Evolutionary conservation across 2,888 invertebrate genomes (phyloP).

Genomic region (Pollenia griseotomentosa): DNA sequence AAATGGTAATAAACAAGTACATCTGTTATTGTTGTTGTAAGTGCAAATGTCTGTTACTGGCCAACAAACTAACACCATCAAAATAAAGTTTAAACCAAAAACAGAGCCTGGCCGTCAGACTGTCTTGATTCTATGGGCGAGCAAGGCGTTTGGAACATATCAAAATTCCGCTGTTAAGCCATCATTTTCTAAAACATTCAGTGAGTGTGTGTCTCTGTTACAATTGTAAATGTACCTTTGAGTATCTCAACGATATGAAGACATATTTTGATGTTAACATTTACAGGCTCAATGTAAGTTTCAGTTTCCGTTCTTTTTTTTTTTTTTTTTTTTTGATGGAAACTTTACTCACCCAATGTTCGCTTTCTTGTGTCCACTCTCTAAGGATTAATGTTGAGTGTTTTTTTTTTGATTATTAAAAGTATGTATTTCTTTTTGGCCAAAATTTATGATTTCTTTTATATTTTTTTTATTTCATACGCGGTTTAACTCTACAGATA

Average conservation of each 20-base stretch:
- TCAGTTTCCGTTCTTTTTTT: slow-evolving; percentile 62
- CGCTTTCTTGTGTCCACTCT: slow-evolving; percentile 19
- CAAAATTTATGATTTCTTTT: slow-evolving; percentile 72
- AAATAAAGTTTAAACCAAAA: slow-evolving; percentile 59
- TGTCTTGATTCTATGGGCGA: slow-evolving; percentile 37
- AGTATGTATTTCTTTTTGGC: slow-evolving; percentile 5
- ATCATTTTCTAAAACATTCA: slow-evolving; percentile 47
- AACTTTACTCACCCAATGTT: not conserved
- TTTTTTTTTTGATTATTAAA: slow-evolving; percentile 60
- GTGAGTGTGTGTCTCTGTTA: not conserved
- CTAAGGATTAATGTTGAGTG: slow-evolving; percentile 70
- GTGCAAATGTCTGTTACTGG: slow-evolving; percentile 71
- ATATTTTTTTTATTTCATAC: slow-evolving; percentile 61
- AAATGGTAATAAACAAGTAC: slow-evolving; percentile 66
- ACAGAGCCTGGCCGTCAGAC: slow-evolving; percentile 54
- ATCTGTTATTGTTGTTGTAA: slow-evolving; percentile 23
- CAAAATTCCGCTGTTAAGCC: slow-evolving; percentile 61
- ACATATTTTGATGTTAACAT: slow-evolving; percentile 62
- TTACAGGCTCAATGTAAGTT: slow-evolving; percentile 45
- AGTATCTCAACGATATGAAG: slow-evolving; percentile 42
- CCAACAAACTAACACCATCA: slow-evolving; percentile 48
- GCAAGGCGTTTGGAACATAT: slow-evolving; percentile 57
- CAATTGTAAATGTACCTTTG: slow-evolving; percentile 7
- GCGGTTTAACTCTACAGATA: slow-evolving; percentile 58
- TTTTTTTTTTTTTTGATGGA: not conserved